These are phyloP conservation scores for Heliconius cydno DNA, from an alignment of 2,888 invertebrate species.

Conservation along the genomic window DNA sequence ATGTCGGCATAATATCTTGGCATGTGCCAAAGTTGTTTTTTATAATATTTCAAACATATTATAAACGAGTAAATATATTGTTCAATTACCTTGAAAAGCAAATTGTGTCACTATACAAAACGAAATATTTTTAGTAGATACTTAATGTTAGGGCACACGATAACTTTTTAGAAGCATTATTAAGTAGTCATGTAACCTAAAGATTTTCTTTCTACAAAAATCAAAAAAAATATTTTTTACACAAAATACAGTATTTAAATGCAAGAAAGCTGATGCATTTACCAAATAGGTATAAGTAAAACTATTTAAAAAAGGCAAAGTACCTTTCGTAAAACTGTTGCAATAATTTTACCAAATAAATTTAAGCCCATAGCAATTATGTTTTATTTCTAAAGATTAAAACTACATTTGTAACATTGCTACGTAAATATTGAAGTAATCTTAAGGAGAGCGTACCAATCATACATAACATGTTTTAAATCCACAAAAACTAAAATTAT, in stretches of 20 bases:
- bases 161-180: background rate
- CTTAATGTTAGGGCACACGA: background rate
- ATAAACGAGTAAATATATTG: background rate
- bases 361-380: no score
- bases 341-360: no score
- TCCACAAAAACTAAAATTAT: background rate
- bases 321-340: no score
- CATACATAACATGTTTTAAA: background rate
- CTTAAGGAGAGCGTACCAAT: background rate
- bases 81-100: background rate
- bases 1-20: background rate
- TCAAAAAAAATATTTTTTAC: background rate
- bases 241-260: background rate
- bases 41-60: background rate
- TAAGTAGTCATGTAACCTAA: background rate
- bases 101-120: background rate
- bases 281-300: background rate
- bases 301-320: no score
- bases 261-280: background rate
- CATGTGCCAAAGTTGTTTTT: background rate
- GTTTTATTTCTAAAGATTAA: background rate
- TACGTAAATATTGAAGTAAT: background rate
- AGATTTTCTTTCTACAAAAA: background rate
- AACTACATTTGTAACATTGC: background rate
- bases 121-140: background rate